A percentile compares a stretch with the other conserved stretches of the same genome.
These are phyloP conservation scores for Peromyscus nudipes DNA, from an alignment of 2,797 vertebrate species.

Conservation along the genomic window DNA sequence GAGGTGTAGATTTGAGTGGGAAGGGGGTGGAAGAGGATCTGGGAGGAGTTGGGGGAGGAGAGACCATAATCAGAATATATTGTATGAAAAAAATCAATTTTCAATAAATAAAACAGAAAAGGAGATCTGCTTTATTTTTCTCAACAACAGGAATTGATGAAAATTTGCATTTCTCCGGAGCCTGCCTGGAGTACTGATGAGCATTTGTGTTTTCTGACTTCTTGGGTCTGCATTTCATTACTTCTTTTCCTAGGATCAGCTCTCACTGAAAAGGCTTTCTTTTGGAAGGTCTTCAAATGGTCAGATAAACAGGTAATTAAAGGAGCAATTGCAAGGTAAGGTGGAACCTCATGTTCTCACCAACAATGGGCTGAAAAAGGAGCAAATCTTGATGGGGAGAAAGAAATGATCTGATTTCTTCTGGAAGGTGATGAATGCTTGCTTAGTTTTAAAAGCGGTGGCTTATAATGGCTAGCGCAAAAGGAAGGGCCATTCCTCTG, in stretches of 20 bases:
- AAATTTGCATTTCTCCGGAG: constrained; percentile 51
- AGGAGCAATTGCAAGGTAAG: constrained; percentile 43
- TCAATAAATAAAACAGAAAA: not conserved
- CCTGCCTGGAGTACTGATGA: constrained; percentile 42
- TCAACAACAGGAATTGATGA: constrained; percentile 56
- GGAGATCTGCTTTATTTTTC: constrained; percentile 36
- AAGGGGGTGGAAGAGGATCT: too few relatives aligned
- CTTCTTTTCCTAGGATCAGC: not conserved
- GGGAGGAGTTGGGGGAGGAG: not conserved
- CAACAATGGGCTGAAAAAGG: not conserved
- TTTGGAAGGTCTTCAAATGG: not conserved
- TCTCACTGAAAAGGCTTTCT: constrained; percentile 55
- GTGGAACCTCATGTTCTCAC: not conserved
- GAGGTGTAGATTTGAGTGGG: not conserved
- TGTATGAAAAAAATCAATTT: not conserved
- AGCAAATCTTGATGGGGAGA: constrained; percentile 10
- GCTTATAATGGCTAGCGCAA: not conserved
- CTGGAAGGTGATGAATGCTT: not conserved
- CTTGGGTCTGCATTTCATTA: not conserved
- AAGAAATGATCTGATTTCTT: not conserved
- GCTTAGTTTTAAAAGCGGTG: not conserved
- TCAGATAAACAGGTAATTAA: constrained; percentile 69
- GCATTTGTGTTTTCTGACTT: constrained; percentile 61
- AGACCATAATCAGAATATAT: not conserved
- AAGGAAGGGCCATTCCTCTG: not conserved